Conservation (phyloP, 2,888 invertebrate species). For the Isoperla grammatica region DNA sequence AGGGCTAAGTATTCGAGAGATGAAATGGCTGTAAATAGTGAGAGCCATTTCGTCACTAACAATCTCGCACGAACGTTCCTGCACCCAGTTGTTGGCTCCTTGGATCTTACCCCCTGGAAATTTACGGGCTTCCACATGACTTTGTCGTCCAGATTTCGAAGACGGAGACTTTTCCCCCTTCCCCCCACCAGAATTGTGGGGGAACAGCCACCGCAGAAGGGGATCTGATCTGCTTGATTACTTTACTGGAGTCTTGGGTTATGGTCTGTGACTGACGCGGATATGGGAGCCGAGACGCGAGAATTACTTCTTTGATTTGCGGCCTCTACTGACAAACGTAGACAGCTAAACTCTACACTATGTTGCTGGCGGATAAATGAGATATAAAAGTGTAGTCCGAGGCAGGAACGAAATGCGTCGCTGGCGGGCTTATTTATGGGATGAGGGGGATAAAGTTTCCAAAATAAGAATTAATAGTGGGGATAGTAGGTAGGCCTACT, state of each 20-base stretch:
- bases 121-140: constrained; percentile 22
- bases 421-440: too few species aligned
- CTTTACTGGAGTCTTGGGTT: constrained; percentile 6
- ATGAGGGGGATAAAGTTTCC: too few species aligned
- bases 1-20: constrained; percentile 17
- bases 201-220: constrained; percentile 1
- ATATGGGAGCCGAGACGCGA: too few species aligned
- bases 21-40: constrained; percentile 19
- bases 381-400: too few species aligned
- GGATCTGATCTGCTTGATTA: constrained; percentile 5
- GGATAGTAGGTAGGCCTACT: too few species aligned
- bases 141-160: constrained; percentile 14
- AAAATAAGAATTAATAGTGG: too few species aligned
- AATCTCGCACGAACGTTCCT: constrained; percentile 4
- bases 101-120: constrained; percentile 22
- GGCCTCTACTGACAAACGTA: too few species aligned
- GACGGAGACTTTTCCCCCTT: constrained; percentile 1
- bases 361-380: too few species aligned
- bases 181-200: neutral
- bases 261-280: constrained; percentile 8
- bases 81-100: constrained; percentile 10
- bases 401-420: too few species aligned
- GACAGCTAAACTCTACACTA: too few species aligned
- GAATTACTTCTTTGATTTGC: too few species aligned
- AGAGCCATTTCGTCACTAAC: constrained; percentile 13